These are phyloP conservation scores for Paralichthys olivaceus DNA, from an alignment of 2,113 vertebrate genomes.

Conservation along the genomic window DNA sequence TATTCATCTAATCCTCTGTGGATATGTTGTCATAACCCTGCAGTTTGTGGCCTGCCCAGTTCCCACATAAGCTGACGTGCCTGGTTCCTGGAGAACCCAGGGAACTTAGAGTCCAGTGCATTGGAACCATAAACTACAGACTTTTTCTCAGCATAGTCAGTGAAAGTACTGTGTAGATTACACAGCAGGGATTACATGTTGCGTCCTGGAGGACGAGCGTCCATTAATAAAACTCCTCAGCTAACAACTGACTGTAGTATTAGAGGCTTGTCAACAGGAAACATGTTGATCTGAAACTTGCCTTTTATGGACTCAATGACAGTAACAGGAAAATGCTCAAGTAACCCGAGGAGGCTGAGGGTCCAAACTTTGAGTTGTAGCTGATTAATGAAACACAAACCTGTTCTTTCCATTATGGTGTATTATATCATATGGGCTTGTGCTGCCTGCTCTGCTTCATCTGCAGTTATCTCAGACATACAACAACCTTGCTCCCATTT, in stretches of 20 bases:
- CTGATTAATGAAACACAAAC: slow-evolving; percentile 14
- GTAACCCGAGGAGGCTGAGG: slow-evolving; percentile 45
- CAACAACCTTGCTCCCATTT: background rate
- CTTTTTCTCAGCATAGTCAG: no score
- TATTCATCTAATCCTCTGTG: no score
- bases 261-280: slow-evolving; percentile 61
- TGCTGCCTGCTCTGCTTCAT: background rate
- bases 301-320: slow-evolving; percentile 64
- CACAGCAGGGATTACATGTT: slow-evolving; percentile 21
- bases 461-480: slow-evolving; percentile 10
- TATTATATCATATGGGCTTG: slow-evolving; percentile 8
- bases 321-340: slow-evolving; percentile 3
- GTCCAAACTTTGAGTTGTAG: slow-evolving; percentile 26
- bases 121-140: no score
- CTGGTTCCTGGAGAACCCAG: no score
- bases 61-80: background rate
- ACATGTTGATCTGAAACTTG: slow-evolving; percentile 42
- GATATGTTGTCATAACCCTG: no score
- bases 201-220: slow-evolving; percentile 2
- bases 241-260: background rate
- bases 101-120: no score
- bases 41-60: background rate
- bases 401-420: slow-evolving; percentile 16
- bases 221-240: slow-evolving; percentile 17
- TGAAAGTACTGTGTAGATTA: slow-evolving; percentile 20